Conservation (phyloP, 2,888 invertebrate genomes). For the Dryocosmus kuriphilus region DNA sequence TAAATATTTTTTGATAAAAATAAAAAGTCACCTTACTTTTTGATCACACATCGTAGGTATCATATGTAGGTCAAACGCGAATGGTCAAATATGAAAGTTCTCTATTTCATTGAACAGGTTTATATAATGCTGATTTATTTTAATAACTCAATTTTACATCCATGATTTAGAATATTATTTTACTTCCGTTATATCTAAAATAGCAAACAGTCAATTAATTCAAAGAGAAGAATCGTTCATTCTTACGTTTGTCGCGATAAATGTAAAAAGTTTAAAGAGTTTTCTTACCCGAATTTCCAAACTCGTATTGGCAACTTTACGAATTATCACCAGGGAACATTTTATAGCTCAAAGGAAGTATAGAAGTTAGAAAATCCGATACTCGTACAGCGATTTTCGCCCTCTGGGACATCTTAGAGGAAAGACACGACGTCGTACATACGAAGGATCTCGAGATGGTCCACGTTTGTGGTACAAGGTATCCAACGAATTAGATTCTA, state of each 20-base stretch:
- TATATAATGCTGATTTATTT: no score
- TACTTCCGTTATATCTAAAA: no score
- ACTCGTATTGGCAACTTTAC: slow-evolving; percentile 25
- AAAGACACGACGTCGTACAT: slow-evolving; percentile 4
- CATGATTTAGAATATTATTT: no score
- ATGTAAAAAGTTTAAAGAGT: slow-evolving; percentile 15
- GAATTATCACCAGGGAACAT: slow-evolving; percentile 26
- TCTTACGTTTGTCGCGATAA: neutral
- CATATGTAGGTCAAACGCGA: no score
- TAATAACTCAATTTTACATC: no score
- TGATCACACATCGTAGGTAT: no score
- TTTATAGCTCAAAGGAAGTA: slow-evolving; percentile 25
- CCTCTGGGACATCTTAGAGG: slow-evolving; percentile 28
- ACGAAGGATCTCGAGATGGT: slow-evolving; percentile 13
- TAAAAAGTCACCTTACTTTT: no score
- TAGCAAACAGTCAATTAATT: no score
- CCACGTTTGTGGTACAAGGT: neutral
- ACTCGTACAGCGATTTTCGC: slow-evolving; percentile 20
- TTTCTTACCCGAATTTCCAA: slow-evolving; percentile 13
- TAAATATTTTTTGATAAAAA: no score
- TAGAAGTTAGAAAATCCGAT: slow-evolving; percentile 11
- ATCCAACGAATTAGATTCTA: slow-evolving; percentile 4
- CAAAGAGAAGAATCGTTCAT: neutral
- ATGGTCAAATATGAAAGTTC: no score
- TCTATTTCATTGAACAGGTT: no score